Evolutionary conservation across 1,140 invertebrate species (phyloP), one percentile per base, ranked within the genome.

Genomic region (Acromyrmex echinatior): DNA sequence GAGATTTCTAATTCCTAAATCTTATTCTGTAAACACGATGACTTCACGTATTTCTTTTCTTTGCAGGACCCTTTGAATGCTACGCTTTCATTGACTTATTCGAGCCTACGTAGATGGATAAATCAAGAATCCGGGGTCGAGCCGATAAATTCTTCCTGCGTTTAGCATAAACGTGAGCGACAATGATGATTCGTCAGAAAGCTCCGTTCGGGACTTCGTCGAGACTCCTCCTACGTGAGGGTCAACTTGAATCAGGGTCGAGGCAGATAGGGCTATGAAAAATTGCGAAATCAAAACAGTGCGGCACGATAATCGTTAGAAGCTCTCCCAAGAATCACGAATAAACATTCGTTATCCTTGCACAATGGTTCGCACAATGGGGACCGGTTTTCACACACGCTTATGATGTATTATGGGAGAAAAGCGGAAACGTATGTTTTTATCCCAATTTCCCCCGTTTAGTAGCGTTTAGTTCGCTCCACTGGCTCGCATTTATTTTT

Each of bases 391-490:
- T 93, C 86, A 90, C 88, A 89, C 90, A 92, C 92, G 89, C 90
- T 93, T 93, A 94, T 94, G 93, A 95, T 94, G 91, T 93, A 94
- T 94, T 92, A 94, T 92, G 92, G 92, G 92, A 90, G 85, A 92
- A 93, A 94, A 94, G 88, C 94, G 94, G 94, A 95, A 95, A 94
- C 93, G 93, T 94, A 94, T 94, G 93, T 94, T 94, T 84, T 94
- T 95, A 94, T 86, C 91, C 93, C 90, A 91, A 92, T 94, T 94
- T 94, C 92, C 92, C 92, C 88, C 93, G 93, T 94, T 95, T 94
- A 94, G 93, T 90, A 91, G 93, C 94, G 92, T 95, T 94, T 94
- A 94, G 92, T 93, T 89, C 90, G 93, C 93, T 93, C 87, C 91
- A 92, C 88, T 94, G 93, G 91, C 86, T 93, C 90, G 90, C 92